Evolutionary conservation across 2,797 vertebrate species (phyloP).

Genomic region (Eremophila alpestris): DNA sequence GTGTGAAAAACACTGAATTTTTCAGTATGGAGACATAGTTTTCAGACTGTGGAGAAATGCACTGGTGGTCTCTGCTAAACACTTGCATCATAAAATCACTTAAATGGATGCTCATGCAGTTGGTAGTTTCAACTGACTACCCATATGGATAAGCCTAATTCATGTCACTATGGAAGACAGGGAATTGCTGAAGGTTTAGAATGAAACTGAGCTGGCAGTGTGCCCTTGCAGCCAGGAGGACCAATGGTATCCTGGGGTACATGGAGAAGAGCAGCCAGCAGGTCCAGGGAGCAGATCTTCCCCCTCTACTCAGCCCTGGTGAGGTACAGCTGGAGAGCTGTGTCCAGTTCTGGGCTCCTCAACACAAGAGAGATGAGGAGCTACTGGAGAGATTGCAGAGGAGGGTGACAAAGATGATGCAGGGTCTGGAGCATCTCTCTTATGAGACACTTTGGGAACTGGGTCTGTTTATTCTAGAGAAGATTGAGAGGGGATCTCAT

Average conservation of each 20-base stretch:
- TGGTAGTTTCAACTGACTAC: neutral
- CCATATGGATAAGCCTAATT: neutral
- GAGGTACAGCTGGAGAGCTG: neutral
- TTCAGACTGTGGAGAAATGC: neutral
- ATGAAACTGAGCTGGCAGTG: neutral
- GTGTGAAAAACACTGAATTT: neutral
- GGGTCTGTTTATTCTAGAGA: neutral
- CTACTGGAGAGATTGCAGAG: neutral
- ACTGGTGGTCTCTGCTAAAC: neutral
- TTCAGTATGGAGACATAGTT: neutral
- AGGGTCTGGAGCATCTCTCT: neutral
- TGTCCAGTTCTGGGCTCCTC: neutral
- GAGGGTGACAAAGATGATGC: neutral
- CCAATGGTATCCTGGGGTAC: neutral
- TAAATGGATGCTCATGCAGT: neutral
- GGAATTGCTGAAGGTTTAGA: neutral
- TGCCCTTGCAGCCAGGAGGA: neutral
- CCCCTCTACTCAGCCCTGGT: neutral
- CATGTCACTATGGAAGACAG: neutral
- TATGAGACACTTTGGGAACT: neutral
- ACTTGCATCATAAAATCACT: neutral
- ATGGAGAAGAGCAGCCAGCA: neutral
- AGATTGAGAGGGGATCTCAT: neutral
- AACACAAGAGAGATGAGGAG: neutral
- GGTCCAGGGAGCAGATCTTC: fast-evolving